phyloP scores from a whole-genome alignment of 35 echinoderm and acorn worm genomes.

The Apostichopus japonicus region DNA sequence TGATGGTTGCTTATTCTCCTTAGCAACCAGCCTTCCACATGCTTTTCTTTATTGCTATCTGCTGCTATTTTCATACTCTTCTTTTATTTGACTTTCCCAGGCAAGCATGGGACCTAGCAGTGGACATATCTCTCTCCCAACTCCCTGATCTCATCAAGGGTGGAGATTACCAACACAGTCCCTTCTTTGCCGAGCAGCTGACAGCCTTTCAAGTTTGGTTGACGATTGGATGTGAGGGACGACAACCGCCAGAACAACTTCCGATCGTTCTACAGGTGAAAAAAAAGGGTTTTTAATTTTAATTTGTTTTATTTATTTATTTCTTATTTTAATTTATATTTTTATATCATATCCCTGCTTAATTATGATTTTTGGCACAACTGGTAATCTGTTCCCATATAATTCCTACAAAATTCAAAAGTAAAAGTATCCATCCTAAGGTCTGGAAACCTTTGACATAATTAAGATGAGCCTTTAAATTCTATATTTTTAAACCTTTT shows the following conservation, averaged over 20 bases:
- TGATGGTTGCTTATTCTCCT: no score
- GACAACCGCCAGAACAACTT: conserved; percentile 96
- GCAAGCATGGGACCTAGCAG: conserved; percentile 99
- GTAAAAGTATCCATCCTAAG: background rate
- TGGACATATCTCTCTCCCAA: conserved; percentile 93
- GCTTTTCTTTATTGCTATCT: background rate
- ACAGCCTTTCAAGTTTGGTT: conserved; percentile 98
- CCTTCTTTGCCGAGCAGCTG: conserved; percentile 97
- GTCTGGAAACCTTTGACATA: background rate
- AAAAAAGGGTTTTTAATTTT: no score
- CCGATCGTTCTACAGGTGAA: conserved; percentile 94
- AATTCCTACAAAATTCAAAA: background rate
- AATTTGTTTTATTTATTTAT: no score
- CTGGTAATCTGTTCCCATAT: no score
- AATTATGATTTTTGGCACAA: no score
- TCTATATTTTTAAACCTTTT: background rate
- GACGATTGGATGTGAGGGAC: conserved; percentile 80
- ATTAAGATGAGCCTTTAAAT: no score
- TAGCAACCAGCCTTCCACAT: no score
- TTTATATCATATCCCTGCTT: no score
- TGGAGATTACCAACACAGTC: conserved; percentile 92
- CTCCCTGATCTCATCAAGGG: conserved; percentile 81
- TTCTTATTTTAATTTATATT: background rate
- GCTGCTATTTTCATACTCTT: no score
- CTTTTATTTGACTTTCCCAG: conserved; percentile 47